A percentile compares a stretch with the other conserved stretches of the same genome.
phyloP scores from a whole-genome alignment of 2,797 vertebrate genomes.

The Chromobotia macracanthus region DNA sequence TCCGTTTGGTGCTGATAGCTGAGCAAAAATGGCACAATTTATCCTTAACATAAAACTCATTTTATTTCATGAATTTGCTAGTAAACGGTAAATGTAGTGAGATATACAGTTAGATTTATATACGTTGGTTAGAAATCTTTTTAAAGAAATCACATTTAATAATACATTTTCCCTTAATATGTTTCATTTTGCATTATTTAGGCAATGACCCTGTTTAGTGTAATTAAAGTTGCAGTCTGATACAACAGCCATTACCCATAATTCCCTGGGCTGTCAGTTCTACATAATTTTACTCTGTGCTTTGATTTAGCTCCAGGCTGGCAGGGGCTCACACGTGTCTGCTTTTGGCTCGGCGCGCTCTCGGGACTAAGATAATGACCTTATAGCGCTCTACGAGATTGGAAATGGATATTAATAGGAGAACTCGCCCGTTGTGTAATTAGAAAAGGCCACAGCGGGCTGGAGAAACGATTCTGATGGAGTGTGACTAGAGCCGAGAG shows the following conservation, averaged over 20 bases:
- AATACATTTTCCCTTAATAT: no score
- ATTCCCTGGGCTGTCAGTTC: slow-evolving; percentile 36
- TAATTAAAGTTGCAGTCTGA: slow-evolving; percentile 38
- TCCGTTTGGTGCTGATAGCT: no score
- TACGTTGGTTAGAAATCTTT: no score
- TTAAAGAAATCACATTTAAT: no score
- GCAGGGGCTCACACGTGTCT: slow-evolving; percentile 26
- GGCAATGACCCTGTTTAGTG: slow-evolving; percentile 21
- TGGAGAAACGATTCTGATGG: slow-evolving; percentile 11
- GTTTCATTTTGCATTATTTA: no score
- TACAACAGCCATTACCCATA: slow-evolving; percentile 26
- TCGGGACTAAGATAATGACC: slow-evolving; percentile 43
- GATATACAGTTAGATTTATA: no score
- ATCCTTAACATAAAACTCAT: no score
- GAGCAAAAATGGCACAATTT: no score
- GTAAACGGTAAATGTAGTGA: no score
- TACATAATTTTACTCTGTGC: slow-evolving; percentile 22
- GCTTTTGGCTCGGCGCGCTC: slow-evolving; percentile 13
- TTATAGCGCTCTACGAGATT: slow-evolving; percentile 41
- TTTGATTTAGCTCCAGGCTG: slow-evolving; percentile 32
- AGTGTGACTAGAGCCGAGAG: background rate
- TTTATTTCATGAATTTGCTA: no score
- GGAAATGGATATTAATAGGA: slow-evolving; percentile 56
- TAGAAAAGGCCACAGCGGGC: slow-evolving; percentile 41
- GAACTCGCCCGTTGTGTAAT: slow-evolving; percentile 48